Evolutionary conservation across 1,140 invertebrate species (phyloP).

Genomic region (Ceratina australensis): DNA sequence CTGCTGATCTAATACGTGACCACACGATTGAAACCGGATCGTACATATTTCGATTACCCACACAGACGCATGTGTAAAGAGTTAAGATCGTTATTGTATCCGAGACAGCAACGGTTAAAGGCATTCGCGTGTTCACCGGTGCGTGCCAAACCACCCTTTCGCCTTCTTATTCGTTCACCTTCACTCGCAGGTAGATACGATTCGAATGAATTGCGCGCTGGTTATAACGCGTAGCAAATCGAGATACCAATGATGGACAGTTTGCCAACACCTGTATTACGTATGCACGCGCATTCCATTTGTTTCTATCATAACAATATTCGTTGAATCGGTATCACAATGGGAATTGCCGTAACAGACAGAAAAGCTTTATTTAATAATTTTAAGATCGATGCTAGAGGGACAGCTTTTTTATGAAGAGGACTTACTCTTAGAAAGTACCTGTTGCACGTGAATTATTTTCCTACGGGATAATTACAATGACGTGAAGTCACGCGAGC

Average conservation of each 20-base stretch:
- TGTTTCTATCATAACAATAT: not conserved
- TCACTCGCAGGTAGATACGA: slow-evolving; percentile 38
- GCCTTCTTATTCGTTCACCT: slow-evolving; percentile 58
- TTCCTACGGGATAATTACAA: not conserved
- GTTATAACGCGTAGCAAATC: slow-evolving; percentile 31
- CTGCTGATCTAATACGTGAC: slow-evolving; percentile 8
- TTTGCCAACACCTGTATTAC: not conserved
- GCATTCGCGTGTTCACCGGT: slow-evolving; percentile 34
- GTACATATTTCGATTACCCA: slow-evolving; percentile 11
- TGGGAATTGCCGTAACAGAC: not conserved
- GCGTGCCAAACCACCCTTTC: slow-evolving; percentile 63
- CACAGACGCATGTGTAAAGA: slow-evolving; percentile 5
- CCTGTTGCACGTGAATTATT: not conserved
- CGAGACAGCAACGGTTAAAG: slow-evolving; percentile 8
- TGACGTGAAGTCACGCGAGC: not conserved
- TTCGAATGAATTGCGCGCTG: slow-evolving; percentile 38
- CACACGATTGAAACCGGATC: slow-evolving; percentile 27
- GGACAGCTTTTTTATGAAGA: not conserved
- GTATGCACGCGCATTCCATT: not conserved
- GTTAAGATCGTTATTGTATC: slow-evolving; percentile 9
- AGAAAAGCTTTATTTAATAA: not conserved
- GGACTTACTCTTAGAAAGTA: not conserved
- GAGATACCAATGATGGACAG: slow-evolving; percentile 4
- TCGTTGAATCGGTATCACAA: not conserved
- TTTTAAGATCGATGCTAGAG: not conserved